phyloP scores from a whole-genome alignment of 1,140 invertebrate species.

The Trigoniulus corallinus region DNA sequence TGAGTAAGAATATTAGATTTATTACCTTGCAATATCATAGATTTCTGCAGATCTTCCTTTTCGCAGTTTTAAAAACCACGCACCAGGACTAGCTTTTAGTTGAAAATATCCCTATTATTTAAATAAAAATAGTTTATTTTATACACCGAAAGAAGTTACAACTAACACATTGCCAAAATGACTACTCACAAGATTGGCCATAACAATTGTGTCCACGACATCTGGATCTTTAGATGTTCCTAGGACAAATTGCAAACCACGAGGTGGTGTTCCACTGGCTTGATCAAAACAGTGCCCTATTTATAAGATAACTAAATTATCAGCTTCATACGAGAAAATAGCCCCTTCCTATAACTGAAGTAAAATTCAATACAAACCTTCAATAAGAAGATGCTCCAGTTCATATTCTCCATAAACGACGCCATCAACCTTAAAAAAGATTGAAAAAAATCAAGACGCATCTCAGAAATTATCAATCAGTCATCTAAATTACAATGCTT shows the following conservation, averaged over 20 bases:
- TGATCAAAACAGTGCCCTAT: constrained; percentile 86
- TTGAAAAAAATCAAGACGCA: constrained; percentile 18
- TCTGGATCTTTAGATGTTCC: constrained; percentile 60
- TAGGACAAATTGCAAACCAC: constrained; percentile 91
- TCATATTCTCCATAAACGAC: constrained; percentile 63
- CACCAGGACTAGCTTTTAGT: constrained; percentile 91
- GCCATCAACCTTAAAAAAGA: constrained; percentile 20
- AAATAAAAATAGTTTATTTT: constrained; percentile 7
- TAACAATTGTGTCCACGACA: constrained; percentile 93
- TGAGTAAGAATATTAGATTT: no score
- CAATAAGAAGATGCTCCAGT: constrained; percentile 74
- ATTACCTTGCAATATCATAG: constrained; percentile 45
- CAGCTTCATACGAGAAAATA: constrained; percentile 7
- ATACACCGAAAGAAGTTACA: not conserved
- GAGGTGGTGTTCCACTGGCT: constrained; percentile 72
- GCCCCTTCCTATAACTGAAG: no score
- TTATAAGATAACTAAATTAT: constrained; percentile 7
- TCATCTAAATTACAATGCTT: constrained; percentile 28
- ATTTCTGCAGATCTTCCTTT: constrained; percentile 88
- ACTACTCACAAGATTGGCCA: constrained; percentile 79
- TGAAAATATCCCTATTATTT: constrained; percentile 73
- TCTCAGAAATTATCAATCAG: constrained; percentile 4
- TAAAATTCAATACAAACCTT: constrained; percentile 38
- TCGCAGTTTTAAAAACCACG: constrained; percentile 69
- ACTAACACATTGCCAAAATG: not conserved